phyloP scores from a whole-genome alignment of 2,113 vertebrate genomes.

The Brevimyrus niger region DNA sequence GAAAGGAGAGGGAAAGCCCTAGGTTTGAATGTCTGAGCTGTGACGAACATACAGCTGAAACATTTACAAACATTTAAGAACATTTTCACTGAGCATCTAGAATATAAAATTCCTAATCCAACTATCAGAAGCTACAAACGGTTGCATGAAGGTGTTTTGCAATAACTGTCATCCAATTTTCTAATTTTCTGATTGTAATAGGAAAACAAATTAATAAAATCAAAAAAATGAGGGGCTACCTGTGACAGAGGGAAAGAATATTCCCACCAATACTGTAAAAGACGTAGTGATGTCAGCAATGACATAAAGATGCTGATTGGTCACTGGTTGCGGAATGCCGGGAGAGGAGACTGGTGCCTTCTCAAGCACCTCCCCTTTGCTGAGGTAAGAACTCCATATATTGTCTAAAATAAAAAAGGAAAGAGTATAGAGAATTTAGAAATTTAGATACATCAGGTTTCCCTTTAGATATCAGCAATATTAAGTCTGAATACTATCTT shows the following conservation, averaged over 20 bases:
- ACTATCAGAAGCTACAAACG: background rate
- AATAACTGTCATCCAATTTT: background rate
- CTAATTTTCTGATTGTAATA: too few relatives aligned
- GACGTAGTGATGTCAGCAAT: slow-evolving; percentile 83
- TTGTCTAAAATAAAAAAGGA: slow-evolving; percentile 59
- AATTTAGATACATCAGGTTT: background rate
- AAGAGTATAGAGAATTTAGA: background rate
- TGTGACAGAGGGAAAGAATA: slow-evolving; percentile 89
- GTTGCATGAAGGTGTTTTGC: background rate
- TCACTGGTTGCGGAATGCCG: slow-evolving; percentile 43
- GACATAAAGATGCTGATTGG: slow-evolving; percentile 62
- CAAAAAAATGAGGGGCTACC: slow-evolving; percentile 48
- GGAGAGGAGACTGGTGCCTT: slow-evolving; percentile 57
- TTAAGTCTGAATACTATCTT: background rate
- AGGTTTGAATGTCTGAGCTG: background rate
- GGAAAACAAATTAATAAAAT: too few relatives aligned
- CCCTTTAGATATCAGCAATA: background rate
- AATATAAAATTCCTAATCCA: background rate
- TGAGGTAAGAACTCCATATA: slow-evolving; percentile 75
- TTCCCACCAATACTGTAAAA: slow-evolving; percentile 84
- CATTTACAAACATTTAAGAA: background rate
- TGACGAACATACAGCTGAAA: background rate
- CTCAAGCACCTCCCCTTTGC: slow-evolving; percentile 75
- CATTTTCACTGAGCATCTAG: background rate
- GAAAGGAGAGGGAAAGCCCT: background rate